Evolutionary conservation across 2,113 vertebrate genomes (phyloP).

Genomic region (Myotis yumanensis): DNA sequence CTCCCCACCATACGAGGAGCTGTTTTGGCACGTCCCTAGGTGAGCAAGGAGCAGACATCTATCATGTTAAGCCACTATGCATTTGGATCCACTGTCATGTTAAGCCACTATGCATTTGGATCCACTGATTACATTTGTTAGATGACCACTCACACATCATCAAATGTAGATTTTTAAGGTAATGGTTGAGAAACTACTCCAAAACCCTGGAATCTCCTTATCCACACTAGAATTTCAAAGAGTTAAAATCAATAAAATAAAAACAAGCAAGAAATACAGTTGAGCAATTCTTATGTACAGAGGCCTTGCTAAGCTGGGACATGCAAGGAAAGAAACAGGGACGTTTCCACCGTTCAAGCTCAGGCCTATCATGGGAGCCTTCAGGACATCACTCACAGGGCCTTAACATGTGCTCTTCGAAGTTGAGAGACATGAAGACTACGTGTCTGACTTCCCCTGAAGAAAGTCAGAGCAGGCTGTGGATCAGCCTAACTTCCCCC

Average conservation of each 20-base stretch:
- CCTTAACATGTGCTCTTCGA: neutral
- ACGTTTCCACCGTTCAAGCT: neutral
- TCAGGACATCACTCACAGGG: neutral
- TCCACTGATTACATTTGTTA: neutral
- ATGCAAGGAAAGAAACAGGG: neutral
- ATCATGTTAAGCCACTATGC: neutral
- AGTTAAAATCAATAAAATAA: neutral
- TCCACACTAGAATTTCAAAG: neutral
- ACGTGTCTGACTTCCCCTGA: neutral
- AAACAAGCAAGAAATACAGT: neutral
- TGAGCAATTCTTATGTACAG: neutral
- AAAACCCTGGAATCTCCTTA: neutral
- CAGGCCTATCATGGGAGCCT: neutral
- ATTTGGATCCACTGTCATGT: no score
- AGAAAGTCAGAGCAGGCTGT: neutral
- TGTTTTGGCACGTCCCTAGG: no score
- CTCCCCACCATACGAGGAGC: no score
- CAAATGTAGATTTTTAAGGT: neutral
- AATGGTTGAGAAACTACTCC: neutral
- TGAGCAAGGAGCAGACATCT: neutral
- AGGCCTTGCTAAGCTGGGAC: neutral
- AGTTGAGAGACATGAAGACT: neutral
- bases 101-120: neutral
- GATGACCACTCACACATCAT: neutral
- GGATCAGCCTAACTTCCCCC: neutral